Percentiles rank a stretch among this genome's conserved stretches.
Evolutionary conservation across 2,888 invertebrate genomes (phyloP).

Genomic region (Xestia c-nigrum): DNA sequence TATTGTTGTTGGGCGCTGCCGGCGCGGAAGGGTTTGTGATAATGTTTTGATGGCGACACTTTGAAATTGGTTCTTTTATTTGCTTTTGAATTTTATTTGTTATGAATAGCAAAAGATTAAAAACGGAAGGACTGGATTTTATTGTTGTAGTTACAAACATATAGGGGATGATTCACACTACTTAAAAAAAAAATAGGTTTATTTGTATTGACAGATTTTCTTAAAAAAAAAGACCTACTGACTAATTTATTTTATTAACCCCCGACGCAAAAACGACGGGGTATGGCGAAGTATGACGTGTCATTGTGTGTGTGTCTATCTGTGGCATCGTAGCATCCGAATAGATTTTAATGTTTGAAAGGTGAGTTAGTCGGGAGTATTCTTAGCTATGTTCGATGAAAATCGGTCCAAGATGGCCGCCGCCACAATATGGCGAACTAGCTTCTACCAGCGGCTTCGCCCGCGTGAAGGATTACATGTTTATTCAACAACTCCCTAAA

Average conservation of each 20-base stretch:
- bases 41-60: constrained; percentile 7
- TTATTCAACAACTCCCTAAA: too few species aligned
- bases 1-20: constrained; percentile 39
- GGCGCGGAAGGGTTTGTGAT: constrained; percentile 33
- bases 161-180: not conserved
- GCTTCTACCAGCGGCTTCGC: too few species aligned
- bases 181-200: not conserved
- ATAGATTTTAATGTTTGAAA: too few species aligned
- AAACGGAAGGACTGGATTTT: not conserved
- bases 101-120: not conserved
- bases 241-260: not conserved
- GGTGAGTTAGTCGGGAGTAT: too few species aligned
- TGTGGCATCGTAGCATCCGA: too few species aligned
- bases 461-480: too few species aligned
- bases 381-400: too few species aligned
- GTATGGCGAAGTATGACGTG: too few species aligned
- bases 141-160: not conserved
- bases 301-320: too few species aligned
- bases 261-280: too few species aligned
- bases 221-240: not conserved
- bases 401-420: too few species aligned
- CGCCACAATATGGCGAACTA: too few species aligned
- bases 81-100: not conserved
- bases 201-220: not conserved
- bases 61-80: not conserved